Base-by-base conservation (phyloP, 2,113 vertebrate species). In the Hippolais icterina region DNA sequence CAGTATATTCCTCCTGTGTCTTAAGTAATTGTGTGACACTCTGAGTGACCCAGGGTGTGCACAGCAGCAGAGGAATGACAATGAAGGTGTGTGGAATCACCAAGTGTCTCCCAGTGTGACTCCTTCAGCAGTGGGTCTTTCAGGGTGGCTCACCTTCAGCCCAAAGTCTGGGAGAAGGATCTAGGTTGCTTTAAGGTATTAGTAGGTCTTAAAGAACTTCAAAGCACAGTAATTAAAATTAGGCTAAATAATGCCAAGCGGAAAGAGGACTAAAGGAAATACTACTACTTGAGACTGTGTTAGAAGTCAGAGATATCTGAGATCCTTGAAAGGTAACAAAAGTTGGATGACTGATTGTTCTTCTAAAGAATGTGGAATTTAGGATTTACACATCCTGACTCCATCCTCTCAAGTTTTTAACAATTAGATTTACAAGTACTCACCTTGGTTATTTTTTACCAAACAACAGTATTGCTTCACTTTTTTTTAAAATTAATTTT, bases 251-350 rank as follows among this genome's bases (percentile, higher is more conserved):
- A 92, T 53, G 72, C 25, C 86, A 90, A 56, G 33, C 24, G 49
- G n/a, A 85, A 94, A 87, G 42, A 91, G 64, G 64, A 89, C 74
- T 91, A 89, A 91, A 89, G 31, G n/a, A 88, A 96, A 80, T 8
- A 27, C 23, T 81, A 37, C 22, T 50, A 42, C 15, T 59, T 47
- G 31, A 74, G 64, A 82, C 18, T 42, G 33, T 35, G 41, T 83
- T 46, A 63, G 47, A 89, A 95, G 47, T 50, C 80, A 77, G n/a
- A 82, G 25, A 31, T 80, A 83, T 21, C 41, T 72, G 59, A 92
- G 25, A 49, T 42, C 49, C 93, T 63, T 65, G 33, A 80, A 61
- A 81, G 35, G 23, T 24, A 91, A 86, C 22, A 53, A 19, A 83
- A 80, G 20, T 14, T 46, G 28, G 41, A 42, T 0, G 0, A 61